Evolutionary conservation across 2,888 invertebrate species (phyloP).

Genomic region (Callimorpha dominula): DNA sequence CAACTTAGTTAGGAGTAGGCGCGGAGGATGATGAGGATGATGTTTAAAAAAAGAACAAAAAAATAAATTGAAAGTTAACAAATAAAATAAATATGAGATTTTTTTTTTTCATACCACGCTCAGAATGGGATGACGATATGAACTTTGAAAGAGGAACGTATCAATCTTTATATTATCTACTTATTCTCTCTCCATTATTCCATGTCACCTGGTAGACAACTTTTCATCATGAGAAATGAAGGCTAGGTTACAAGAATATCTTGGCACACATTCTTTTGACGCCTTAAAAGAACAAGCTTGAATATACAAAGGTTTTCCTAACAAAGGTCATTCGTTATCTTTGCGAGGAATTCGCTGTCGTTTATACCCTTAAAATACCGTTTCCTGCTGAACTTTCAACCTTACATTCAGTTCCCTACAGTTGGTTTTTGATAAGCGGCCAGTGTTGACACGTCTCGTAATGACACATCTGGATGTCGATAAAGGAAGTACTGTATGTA

Average conservation of each 20-base stretch:
- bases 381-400: slow-evolving; percentile 14
- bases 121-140: neutral
- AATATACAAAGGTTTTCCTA: slow-evolving; percentile 45
- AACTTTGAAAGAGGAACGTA: neutral
- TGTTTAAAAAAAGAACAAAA: too few relatives aligned
- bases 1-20: too few relatives aligned
- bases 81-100: too few relatives aligned
- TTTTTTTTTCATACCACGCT: too few relatives aligned
- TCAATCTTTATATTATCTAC: neutral
- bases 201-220: neutral
- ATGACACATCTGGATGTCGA: slow-evolving; percentile 11
- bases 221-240: slow-evolving; percentile 11
- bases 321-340: slow-evolving; percentile 47
- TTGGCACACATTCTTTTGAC: slow-evolving; percentile 25
- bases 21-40: too few relatives aligned
- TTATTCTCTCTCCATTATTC: slow-evolving; percentile 1
- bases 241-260: slow-evolving; percentile 25
- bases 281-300: slow-evolving; percentile 40
- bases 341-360: slow-evolving; percentile 17
- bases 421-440: slow-evolving; percentile 11
- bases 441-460: neutral
- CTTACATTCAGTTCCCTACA: accelerated
- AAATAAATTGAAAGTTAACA: too few relatives aligned
- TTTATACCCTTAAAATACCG: slow-evolving; percentile 16
- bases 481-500: slow-evolving; percentile 25